Base-by-base conservation (phyloP, 2,797 vertebrate genomes). In the Acanthurus tractus region DNA sequence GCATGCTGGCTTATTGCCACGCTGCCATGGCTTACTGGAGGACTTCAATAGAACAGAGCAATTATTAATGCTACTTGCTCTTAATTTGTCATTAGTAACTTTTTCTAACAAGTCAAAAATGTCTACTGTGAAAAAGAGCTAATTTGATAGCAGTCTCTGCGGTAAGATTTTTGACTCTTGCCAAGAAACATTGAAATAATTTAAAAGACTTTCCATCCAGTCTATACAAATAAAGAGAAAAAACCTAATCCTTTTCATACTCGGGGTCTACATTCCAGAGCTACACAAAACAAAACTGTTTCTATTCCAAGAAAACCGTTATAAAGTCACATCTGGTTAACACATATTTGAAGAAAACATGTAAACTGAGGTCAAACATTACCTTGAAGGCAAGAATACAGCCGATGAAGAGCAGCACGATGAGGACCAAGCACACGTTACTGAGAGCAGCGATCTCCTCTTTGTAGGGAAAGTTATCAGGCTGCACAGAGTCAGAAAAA, bases 331-430 rank as follows among this genome's bases (percentile, higher is more conserved):
- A 71, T 64, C 46, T 78, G 55, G 25, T 23, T 20, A 56, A 7
- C 56, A 25, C 12, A 38, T 0, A 2, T 23, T 50, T 50, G 18
- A n/a, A 8, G 54, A 46, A 29, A 65, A 76, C 1, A 14, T 12
- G 22, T 34, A 48, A 53, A 63, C 6, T 14, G 45, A 40, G 34
- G 17, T 34, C 38, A 40, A 40, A 40, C 38, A 40, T 40, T 96
- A 99, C 98, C 97, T 99, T 99, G 83, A 98, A 97, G 85, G 94
- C 88, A 78, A 99, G 94, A 86, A 99, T 96, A 68, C 97, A 95
- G 86, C 97, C 92, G 69, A 98, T 96, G 91, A 98, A 98, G 86
- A 98, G 91, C 75, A 99, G 95, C 81, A 98, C 97, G 66, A 97
- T 94, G 78, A 98, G 93, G 82, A 97, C 94, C 92, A 99, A 92